Evolutionary conservation across 2,888 invertebrate genomes (phyloP).

Genomic region (Teinopalpus imperialis): DNA sequence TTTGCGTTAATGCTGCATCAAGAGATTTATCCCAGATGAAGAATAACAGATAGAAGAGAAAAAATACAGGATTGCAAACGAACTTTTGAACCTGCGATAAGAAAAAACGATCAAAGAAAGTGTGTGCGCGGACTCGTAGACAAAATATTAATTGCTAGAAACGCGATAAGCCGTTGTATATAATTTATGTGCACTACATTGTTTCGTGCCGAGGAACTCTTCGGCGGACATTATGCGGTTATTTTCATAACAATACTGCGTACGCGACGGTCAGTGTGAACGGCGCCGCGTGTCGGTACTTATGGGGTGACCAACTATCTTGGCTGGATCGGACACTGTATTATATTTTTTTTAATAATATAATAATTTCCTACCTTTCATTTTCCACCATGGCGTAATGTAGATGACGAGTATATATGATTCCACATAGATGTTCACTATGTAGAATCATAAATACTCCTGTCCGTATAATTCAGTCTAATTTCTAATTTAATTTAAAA

Average conservation of each 20-base stretch:
- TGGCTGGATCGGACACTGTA: not conserved
- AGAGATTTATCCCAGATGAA: too few species aligned
- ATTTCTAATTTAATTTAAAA: too few species aligned
- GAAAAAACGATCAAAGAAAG: not conserved
- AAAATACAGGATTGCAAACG: too few species aligned
- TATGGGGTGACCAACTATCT: not conserved
- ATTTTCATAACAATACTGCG: constrained; percentile 21
- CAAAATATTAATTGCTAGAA: constrained; percentile 4
- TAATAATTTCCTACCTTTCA: not conserved
- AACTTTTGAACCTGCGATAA: constrained; percentile 1
- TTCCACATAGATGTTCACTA: too few species aligned
- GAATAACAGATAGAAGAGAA: too few species aligned
- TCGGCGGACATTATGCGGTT: constrained; percentile 14
- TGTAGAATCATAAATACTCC: too few species aligned
- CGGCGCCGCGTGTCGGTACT: not conserved
- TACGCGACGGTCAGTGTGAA: constrained; percentile 3
- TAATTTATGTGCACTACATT: constrained; percentile 13
- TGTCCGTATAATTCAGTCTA: too few species aligned
- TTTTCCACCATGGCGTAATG: too few species aligned
- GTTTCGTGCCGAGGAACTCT: constrained; percentile 10
- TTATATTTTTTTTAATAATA: too few species aligned
- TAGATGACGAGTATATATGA: too few species aligned
- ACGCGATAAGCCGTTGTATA: constrained; percentile 7
- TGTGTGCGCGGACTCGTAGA: not conserved
- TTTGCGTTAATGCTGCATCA: too few species aligned